Percentiles rank a stretch among this genome's conserved stretches.
Conservation (phyloP, 2,113 vertebrate species). For the Oxygymnocypris stewartii region DNA sequence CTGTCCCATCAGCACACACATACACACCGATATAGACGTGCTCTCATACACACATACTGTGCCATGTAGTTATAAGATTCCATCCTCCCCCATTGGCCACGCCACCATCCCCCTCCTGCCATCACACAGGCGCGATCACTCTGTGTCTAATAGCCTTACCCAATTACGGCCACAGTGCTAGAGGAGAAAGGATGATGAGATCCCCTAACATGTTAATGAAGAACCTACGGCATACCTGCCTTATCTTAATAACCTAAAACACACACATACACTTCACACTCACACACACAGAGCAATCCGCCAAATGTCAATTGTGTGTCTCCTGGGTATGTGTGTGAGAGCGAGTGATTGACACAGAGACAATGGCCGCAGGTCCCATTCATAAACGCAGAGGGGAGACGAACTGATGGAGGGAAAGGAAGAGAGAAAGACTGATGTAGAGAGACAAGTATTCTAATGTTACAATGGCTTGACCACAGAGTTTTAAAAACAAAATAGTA, state of each 20-base stretch:
- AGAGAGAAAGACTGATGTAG: neutral
- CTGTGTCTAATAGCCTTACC: constrained; percentile 66
- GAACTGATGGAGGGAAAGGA: constrained; percentile 6
- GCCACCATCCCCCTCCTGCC: constrained; percentile 29
- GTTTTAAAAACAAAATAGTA: constrained; percentile 6
- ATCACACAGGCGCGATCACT: constrained; percentile 20
- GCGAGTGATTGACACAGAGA: constrained; percentile 69
- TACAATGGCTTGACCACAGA: neutral
- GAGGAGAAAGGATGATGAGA: constrained; percentile 76
- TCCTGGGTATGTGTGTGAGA: constrained; percentile 68
- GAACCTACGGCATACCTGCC: constrained; percentile 82
- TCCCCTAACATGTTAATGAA: constrained; percentile 79
- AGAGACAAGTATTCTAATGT: neutral
- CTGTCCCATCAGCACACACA: constrained; percentile 46
- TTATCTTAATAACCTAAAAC: constrained; percentile 84
- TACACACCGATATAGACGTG: constrained; percentile 39
- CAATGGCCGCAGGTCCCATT: constrained; percentile 71
- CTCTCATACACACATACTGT: constrained; percentile 17
- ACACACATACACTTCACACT: constrained; percentile 58
- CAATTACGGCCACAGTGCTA: constrained; percentile 83
- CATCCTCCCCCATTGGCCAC: constrained; percentile 8
- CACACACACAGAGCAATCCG: constrained; percentile 57
- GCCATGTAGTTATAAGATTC: neutral
- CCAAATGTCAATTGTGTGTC: constrained; percentile 75
- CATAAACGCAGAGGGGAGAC: constrained; percentile 54